These are phyloP conservation scores for Zaprionus kolodkinae DNA, from an alignment of 1,140 invertebrate species.

Conservation along the genomic window DNA sequence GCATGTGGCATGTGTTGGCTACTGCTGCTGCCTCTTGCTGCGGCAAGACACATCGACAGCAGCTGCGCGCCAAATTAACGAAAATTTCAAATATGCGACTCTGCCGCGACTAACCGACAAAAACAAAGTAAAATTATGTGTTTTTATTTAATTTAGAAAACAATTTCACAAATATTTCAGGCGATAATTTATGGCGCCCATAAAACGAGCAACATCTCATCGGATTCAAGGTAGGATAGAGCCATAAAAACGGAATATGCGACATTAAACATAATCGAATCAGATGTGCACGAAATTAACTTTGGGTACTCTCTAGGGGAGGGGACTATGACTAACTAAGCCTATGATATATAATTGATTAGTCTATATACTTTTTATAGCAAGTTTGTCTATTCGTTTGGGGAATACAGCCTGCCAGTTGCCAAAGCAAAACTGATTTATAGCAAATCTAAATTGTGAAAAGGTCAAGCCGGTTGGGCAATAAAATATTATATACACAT, in stretches of 20 bases:
- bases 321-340: background rate
- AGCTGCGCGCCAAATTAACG: slow-evolving; percentile 71
- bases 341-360: background rate
- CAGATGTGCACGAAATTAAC: background rate
- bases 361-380: background rate
- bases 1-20: slow-evolving; percentile 15
- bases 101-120: slow-evolving; percentile 41
- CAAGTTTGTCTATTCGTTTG: background rate
- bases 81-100: slow-evolving; percentile 61
- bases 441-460: background rate
- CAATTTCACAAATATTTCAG: slow-evolving; percentile 73
- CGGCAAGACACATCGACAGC: slow-evolving; percentile 76
- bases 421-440: background rate
- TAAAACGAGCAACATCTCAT: slow-evolving; percentile 42
- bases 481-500: background rate
- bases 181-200: slow-evolving; percentile 72
- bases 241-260: slow-evolving; percentile 22
- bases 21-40: slow-evolving; percentile 17
- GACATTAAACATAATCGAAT: background rate
- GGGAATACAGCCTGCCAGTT: background rate
- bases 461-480: background rate
- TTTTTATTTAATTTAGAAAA: slow-evolving; percentile 60
- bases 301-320: background rate
- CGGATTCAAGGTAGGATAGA: slow-evolving; percentile 32
- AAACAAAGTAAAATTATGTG: slow-evolving; percentile 69